Base-by-base conservation (phyloP, 2,797 vertebrate genomes). In the Sebastes iracundus region DNA sequence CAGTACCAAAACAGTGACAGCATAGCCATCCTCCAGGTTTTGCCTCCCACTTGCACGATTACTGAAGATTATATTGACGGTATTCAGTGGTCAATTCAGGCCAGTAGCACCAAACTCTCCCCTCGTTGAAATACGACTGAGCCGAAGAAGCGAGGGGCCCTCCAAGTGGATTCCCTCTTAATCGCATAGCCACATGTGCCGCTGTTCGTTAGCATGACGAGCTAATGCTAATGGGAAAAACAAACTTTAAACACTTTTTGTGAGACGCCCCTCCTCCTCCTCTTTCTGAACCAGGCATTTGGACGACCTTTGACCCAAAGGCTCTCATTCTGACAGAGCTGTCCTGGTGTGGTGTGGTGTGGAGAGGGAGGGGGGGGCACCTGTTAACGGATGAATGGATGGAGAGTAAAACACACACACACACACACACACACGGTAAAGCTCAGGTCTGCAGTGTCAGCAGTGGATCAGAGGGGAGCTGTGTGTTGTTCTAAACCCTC, bases 191-290 rank as follows among this genome's bases (percentile, higher is more conserved):
- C 89, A 91, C 86, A 91, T 91, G 88, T 87, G 87, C 79, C 66
- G 20, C 62, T 62, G 72, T 53, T 79, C 87, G 85, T 92, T 89
- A 92, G 85, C 81, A 59, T 85, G 85, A 88, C 83, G 13, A 32
- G 84, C 71, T 85, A 83, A 88, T 52, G 84, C 83, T 94, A 89
- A 95, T 88, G 88, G 62, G 20, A 86, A 90, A 93, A 93, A 92
- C 87, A 87, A 90, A 91, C 67, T 80, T 42, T 42, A 42, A 42
- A 77, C 61, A 82, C 65, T 13, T 69, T 82, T 88, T 72, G 75
- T 16, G 76, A 76, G 66, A 75, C 7, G 68, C 38, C 75, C 80
- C 66, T 14, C 35, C 35, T 9, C 42, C 38, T 52, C 14, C 56
- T 22, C 46, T 14, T 32, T 77, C 27, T 77, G 70, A 87, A 25